Evolutionary conservation across 2,888 invertebrate species (phyloP).

Genomic region (Cyrtodaria siliqua): DNA sequence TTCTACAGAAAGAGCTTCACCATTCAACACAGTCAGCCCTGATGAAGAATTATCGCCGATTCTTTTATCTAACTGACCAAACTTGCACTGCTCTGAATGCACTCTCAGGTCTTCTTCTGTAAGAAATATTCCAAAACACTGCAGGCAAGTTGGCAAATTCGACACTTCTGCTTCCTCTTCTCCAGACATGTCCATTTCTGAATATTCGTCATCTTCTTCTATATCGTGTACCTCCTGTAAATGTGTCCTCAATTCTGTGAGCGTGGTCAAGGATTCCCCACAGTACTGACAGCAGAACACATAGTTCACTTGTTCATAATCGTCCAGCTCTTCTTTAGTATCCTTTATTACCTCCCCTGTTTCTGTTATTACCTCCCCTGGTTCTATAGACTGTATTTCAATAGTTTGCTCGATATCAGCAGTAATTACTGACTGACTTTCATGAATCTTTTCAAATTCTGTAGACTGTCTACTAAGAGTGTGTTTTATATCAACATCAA

Average conservation of each 20-base stretch:
- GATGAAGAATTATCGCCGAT: background rate
- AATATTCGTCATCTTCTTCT: conserved; percentile 10
- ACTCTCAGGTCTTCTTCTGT: conserved; percentile 22
- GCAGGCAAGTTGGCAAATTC: conserved; percentile 20
- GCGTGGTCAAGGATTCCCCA: conserved; percentile 16
- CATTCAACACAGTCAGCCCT: no score
- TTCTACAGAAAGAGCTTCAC: no score
- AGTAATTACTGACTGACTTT: background rate
- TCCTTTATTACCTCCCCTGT: background rate
- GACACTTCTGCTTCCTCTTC: conserved; percentile 6
- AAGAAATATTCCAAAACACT: conserved; percentile 25
- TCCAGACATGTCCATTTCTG: background rate
- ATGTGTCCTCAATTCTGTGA: conserved; percentile 22
- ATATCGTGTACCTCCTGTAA: conserved; percentile 27
- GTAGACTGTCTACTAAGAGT: no score
- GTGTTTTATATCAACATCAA: no score
- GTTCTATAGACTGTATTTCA: no score
- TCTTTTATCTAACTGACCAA: background rate
- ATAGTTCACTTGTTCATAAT: conserved; percentile 20
- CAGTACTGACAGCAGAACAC: conserved; percentile 40
- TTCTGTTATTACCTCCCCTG: no score
- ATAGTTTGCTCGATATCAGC: background rate
- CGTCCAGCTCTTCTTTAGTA: background rate
- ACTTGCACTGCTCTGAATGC: conserved; percentile 18
- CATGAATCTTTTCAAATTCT: background rate